Percentiles rank a stretch among this genome's conserved stretches.
phyloP scores from a whole-genome alignment of 2,113 vertebrate species.

The Takifugu flavidus region DNA sequence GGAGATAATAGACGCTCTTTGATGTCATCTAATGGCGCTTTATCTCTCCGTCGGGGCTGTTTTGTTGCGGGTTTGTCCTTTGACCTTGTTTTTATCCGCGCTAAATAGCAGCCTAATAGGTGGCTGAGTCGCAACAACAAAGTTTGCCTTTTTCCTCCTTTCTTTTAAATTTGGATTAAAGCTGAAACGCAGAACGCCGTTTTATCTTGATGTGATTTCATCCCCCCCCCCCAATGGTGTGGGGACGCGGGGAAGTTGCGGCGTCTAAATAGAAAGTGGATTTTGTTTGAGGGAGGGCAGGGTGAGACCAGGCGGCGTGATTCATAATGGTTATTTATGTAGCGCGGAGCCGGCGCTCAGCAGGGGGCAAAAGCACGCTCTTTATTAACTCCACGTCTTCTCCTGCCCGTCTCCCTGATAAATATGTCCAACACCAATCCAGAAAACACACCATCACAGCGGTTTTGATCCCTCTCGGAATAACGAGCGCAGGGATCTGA shows the following conservation, averaged over 20 bases:
- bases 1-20: slow-evolving; percentile 31
- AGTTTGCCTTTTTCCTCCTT: slow-evolving; percentile 2
- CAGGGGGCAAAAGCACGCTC: slow-evolving; percentile 62
- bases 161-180: slow-evolving; percentile 10
- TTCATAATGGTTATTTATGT: slow-evolving; percentile 77
- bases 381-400: slow-evolving; percentile 64
- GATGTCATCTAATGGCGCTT: slow-evolving; percentile 38
- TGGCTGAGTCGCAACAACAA: slow-evolving; percentile 20
- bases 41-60: slow-evolving; percentile 44
- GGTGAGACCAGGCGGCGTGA: slow-evolving; percentile 69
- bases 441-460: slow-evolving; percentile 38
- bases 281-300: slow-evolving; percentile 67
- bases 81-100: slow-evolving; percentile 45
- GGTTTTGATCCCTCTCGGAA: slow-evolving; percentile 63
- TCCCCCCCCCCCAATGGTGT: slow-evolving; percentile 12
- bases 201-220: slow-evolving; percentile 21
- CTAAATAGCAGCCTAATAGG: slow-evolving; percentile 51
- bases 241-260: slow-evolving; percentile 37
- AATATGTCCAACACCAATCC: slow-evolving; percentile 29
- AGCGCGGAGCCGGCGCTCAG: slow-evolving; percentile 61
- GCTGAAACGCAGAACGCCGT: slow-evolving; percentile 6
- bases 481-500: slow-evolving; percentile 51
- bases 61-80: slow-evolving; percentile 46
- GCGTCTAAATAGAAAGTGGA: slow-evolving; percentile 70
- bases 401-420: slow-evolving; percentile 25